These are phyloP conservation scores for Willisornis vidua DNA, from an alignment of 2,113 vertebrate genomes.

Conservation along the genomic window DNA sequence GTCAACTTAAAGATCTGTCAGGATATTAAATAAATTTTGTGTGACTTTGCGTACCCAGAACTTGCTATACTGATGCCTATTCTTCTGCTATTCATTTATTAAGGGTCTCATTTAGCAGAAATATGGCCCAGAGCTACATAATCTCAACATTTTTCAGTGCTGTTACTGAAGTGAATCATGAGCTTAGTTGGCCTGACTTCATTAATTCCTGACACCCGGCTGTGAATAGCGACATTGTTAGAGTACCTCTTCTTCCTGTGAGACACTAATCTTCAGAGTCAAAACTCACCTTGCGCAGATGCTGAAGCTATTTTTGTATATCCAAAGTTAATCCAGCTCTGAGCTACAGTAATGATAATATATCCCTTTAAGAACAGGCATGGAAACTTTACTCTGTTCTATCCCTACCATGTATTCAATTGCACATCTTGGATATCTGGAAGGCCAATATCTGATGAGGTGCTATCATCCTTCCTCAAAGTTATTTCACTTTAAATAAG, in stretches of 20 bases:
- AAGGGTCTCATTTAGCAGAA: background rate
- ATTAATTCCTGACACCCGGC: background rate
- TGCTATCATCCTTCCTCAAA: background rate
- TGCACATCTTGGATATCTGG: background rate
- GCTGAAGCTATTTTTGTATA: conserved; percentile 24
- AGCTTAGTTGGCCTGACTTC: background rate
- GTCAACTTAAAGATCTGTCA: background rate
- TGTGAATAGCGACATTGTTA: background rate
- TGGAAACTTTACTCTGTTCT: background rate
- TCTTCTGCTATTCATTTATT: background rate
- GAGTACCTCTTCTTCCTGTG: background rate
- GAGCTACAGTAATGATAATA: background rate
- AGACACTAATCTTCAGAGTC: conserved; percentile 20
- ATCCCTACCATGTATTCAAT: background rate
- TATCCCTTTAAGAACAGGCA: background rate
- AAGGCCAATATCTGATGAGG: background rate
- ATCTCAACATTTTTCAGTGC: background rate
- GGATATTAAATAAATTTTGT: background rate
- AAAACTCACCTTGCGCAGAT: conserved; percentile 33
- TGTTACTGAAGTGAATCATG: background rate
- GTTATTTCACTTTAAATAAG: background rate
- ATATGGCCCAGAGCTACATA: background rate
- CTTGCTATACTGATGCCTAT: background rate
- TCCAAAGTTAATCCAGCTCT: conserved; percentile 51
- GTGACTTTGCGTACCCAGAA: background rate